phyloP scores from a whole-genome alignment of 2,797 vertebrate species.

The Choloepus didactylus region DNA sequence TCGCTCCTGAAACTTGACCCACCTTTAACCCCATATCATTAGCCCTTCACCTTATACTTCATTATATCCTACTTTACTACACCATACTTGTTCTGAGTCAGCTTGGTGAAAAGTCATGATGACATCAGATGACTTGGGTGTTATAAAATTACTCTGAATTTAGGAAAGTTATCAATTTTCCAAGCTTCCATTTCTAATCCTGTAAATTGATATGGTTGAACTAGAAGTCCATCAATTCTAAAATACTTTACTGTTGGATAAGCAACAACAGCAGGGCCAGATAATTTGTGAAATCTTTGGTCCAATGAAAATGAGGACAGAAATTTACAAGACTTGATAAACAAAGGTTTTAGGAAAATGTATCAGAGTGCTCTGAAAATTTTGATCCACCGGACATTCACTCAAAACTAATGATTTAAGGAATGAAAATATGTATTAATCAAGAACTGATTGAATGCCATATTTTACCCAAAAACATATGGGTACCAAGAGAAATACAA shows the following conservation, averaged over 20 bases:
- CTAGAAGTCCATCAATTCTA: not conserved
- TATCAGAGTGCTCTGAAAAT: not conserved
- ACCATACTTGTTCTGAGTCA: not conserved
- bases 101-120: not conserved
- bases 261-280: not conserved
- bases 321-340: not conserved
- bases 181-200: not conserved
- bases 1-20: no score
- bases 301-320: not conserved
- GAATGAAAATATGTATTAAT: not conserved
- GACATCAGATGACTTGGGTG: not conserved
- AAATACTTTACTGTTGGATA: not conserved
- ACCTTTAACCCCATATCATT: no score
- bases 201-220: not conserved
- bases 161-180: not conserved
- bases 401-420: not conserved
- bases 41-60: not conserved
- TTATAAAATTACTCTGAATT: not conserved
- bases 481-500: not conserved
- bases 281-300: constrained; percentile 10
- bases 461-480: not conserved
- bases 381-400: not conserved
- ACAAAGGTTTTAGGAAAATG: not conserved
- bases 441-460: not conserved
- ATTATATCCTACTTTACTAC: not conserved